Conservation (phyloP, 23 tunicate species). For the Halocynthia roretzi region DNA sequence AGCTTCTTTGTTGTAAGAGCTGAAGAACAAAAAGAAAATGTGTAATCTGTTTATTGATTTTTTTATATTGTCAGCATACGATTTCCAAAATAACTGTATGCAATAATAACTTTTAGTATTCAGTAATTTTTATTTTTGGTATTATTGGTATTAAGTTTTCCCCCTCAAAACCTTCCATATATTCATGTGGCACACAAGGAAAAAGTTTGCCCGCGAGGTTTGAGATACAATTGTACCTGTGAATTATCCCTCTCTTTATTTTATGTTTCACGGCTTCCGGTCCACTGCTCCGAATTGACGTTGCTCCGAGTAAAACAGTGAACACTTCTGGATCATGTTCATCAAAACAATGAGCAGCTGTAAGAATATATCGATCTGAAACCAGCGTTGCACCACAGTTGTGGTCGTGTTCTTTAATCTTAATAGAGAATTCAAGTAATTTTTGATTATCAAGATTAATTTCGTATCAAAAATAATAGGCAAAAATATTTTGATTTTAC, state of each 20-base stretch:
- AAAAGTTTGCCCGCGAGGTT: too few species aligned
- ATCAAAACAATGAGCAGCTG: conserved; percentile 95
- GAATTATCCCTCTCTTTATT: conserved; percentile 29
- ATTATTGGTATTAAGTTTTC: too few species aligned
- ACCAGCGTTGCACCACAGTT: conserved; percentile 80
- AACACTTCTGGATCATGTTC: conserved; percentile 7
- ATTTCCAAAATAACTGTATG: too few species aligned
- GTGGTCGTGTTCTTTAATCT: conserved; percentile 39
- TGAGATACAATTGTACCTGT: conserved; percentile 28
- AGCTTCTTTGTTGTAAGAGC: conserved; percentile 35
- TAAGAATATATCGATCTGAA: conserved; percentile 45
- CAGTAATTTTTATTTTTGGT: too few species aligned
- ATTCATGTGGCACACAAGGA: too few species aligned
- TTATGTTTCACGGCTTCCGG: conserved; percentile 16
- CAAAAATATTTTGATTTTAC: conserved; percentile 13
- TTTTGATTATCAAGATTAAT: background rate
- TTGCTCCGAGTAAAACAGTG: conserved; percentile 47
- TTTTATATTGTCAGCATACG: too few species aligned
- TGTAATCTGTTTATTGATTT: too few species aligned
- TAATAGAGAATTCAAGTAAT: conserved; percentile 5
- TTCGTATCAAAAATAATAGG: background rate
- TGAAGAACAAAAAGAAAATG: conserved; percentile 3
- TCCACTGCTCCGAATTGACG: conserved; percentile 26
- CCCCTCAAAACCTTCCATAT: too few species aligned
- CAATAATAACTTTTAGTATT: too few species aligned